These are phyloP conservation scores for Rhimphoctona megacephalus DNA, from an alignment of 2,888 invertebrate genomes.

Conservation along the genomic window DNA sequence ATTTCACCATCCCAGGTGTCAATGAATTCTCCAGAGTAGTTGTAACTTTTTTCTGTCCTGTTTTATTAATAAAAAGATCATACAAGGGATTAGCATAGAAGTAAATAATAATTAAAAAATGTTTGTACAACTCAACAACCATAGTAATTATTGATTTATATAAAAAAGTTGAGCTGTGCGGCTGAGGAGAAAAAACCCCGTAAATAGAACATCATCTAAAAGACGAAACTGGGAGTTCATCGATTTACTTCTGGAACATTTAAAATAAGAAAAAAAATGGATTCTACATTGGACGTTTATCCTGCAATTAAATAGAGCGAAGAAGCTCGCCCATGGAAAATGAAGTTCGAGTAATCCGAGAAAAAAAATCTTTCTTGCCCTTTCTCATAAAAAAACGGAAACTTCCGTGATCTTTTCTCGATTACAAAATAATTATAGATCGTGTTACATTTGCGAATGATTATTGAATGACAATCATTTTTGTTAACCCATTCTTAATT, in stretches of 20 bases:
- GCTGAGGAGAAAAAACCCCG: not conserved
- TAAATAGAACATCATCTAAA: not conserved
- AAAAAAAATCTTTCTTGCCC: not conserved
- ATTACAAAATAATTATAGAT: no score
- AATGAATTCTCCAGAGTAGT: not conserved
- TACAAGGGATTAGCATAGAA: not conserved
- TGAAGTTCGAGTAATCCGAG: not conserved
- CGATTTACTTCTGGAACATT: not conserved
- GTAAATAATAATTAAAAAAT: not conserved
- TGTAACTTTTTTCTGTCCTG: not conserved
- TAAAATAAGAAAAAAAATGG: not conserved
- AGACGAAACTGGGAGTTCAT: not conserved
- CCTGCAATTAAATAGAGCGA: not conserved
- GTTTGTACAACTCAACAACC: not conserved
- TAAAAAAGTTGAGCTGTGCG: not conserved
- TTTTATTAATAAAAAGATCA: not conserved
- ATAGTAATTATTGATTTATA: not conserved
- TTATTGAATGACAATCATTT: conserved; percentile 25
- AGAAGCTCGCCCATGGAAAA: not conserved
- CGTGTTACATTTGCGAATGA: not conserved
- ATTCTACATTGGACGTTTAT: not conserved
- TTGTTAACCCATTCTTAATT: conserved; percentile 30
- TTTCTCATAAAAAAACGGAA: no score
- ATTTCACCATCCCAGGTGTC: conserved; percentile 24
- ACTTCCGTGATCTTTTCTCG: no score